A percentile compares a stretch with the other conserved stretches of the same genome.
phyloP scores from a whole-genome alignment of 2,888 invertebrate species.

The Nymphalis urticae region DNA sequence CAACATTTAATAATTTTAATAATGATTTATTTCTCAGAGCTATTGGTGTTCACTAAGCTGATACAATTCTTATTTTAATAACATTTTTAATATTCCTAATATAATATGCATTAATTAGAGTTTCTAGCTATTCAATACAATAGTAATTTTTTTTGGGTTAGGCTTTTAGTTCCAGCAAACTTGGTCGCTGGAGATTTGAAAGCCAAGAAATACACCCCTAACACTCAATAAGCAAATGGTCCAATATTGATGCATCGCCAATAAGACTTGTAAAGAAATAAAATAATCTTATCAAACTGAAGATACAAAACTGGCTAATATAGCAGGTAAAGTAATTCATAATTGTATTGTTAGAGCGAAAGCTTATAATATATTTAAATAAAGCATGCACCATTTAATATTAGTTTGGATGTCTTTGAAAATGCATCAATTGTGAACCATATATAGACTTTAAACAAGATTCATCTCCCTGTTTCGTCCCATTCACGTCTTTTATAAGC shows the following conservation, averaged over 20 bases:
- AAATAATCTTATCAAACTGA: constrained; percentile 17
- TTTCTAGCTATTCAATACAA: constrained; percentile 81
- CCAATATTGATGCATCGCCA: constrained; percentile 40
- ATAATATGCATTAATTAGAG: constrained; percentile 80
- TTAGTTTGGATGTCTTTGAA: constrained; percentile 13
- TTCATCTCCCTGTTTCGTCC: constrained; percentile 72
- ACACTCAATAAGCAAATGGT: constrained; percentile 38
- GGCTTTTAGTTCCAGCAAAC: constrained; percentile 58
- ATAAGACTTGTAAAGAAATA: constrained; percentile 12
- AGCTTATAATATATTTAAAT: constrained; percentile 14
- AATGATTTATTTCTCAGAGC: constrained; percentile 80
- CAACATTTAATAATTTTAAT: constrained; percentile 80
- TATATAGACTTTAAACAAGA: constrained; percentile 31
- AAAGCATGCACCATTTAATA: constrained; percentile 18
- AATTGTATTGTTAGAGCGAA: constrained; percentile 19
- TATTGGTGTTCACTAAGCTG: constrained; percentile 82
- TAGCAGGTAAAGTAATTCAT: constrained; percentile 6
- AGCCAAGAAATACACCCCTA: constrained; percentile 51
- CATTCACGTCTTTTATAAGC: constrained; percentile 67
- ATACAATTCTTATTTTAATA: constrained; percentile 80
- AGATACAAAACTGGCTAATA: constrained; percentile 12
- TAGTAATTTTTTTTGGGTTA: constrained; percentile 69
- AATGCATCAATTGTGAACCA: constrained; percentile 44
- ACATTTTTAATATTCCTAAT: constrained; percentile 80
- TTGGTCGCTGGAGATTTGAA: constrained; percentile 51